Evolutionary conservation across 2,888 invertebrate genomes (phyloP).

Genomic region (Drosophila longiperda): DNA sequence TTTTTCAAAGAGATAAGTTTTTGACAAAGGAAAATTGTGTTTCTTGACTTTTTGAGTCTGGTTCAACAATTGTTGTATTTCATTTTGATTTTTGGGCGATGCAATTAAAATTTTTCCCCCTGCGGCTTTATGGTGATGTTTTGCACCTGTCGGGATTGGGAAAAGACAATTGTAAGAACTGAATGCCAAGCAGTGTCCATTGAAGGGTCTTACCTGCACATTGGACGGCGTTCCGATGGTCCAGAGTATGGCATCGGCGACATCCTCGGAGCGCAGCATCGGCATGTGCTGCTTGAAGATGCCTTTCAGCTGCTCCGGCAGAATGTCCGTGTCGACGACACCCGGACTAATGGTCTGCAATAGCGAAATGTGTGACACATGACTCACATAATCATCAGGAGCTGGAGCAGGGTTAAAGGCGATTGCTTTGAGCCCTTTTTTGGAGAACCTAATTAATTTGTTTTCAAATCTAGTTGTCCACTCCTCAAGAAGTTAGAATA

Average conservation of each 20-base stretch:
- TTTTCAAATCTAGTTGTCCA: too few species aligned
- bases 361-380: conserved; percentile 20
- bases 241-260: conserved; percentile 83
- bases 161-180: background rate
- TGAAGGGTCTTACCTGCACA: conserved; percentile 74
- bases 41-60: background rate
- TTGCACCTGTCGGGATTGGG: conserved; percentile 69
- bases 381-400: conserved; percentile 11
- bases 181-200: background rate
- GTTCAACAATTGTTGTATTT: background rate
- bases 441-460: too few species aligned
- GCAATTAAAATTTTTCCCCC: conserved; percentile 80
- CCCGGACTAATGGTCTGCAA: conserved; percentile 82
- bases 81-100: background rate
- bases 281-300: conserved; percentile 79
- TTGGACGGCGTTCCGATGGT: conserved; percentile 81
- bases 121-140: conserved; percentile 83
- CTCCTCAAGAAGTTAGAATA: too few species aligned
- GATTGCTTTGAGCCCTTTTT: too few species aligned
- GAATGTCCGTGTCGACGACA: conserved; percentile 82
- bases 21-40: background rate
- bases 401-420: background rate
- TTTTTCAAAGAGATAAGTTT: background rate
- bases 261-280: conserved; percentile 78
- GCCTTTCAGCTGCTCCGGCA: conserved; percentile 76